Conservation (phyloP, 2,113 vertebrate species). For the Gobiocypris rarus region DNA sequence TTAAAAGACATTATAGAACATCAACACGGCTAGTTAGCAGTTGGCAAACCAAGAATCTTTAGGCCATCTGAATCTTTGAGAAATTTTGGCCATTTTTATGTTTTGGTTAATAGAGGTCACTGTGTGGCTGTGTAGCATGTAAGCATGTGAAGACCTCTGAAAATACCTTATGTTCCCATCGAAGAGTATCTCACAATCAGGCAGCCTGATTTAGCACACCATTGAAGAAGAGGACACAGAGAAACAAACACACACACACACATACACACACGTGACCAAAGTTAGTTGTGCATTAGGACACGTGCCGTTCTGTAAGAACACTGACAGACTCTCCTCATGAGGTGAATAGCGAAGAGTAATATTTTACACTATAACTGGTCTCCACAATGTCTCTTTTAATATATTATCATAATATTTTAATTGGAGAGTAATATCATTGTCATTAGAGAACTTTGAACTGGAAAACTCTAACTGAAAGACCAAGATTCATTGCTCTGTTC, state of each 20-base stretch:
- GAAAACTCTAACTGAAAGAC: neutral
- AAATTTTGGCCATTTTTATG: neutral
- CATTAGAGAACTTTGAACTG: slow-evolving; percentile 40
- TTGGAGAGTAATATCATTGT: slow-evolving; percentile 41
- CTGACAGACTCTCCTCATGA: slow-evolving; percentile 28
- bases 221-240: slow-evolving; percentile 64
- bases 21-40: neutral
- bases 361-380: neutral
- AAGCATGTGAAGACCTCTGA: slow-evolving; percentile 53
- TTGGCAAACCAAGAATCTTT: neutral
- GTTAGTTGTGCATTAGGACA: slow-evolving; percentile 58
- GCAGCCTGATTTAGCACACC: slow-evolving; percentile 76
- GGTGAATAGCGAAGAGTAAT: neutral
- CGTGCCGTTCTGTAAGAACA: slow-evolving; percentile 39
- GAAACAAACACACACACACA: slow-evolving; percentile 57
- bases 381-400: neutral
- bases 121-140: slow-evolving; percentile 27
- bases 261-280: slow-evolving; percentile 42
- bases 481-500: slow-evolving; percentile 20
- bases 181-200: slow-evolving; percentile 79
- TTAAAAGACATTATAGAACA: slow-evolving; percentile 50
- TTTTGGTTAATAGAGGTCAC: neutral
- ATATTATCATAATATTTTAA: neutral
- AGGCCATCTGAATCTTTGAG: neutral
- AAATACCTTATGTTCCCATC: slow-evolving; percentile 82